Base-by-base conservation (phyloP, 2,113 vertebrate genomes). In the Girardinichthys multiradiatus region DNA sequence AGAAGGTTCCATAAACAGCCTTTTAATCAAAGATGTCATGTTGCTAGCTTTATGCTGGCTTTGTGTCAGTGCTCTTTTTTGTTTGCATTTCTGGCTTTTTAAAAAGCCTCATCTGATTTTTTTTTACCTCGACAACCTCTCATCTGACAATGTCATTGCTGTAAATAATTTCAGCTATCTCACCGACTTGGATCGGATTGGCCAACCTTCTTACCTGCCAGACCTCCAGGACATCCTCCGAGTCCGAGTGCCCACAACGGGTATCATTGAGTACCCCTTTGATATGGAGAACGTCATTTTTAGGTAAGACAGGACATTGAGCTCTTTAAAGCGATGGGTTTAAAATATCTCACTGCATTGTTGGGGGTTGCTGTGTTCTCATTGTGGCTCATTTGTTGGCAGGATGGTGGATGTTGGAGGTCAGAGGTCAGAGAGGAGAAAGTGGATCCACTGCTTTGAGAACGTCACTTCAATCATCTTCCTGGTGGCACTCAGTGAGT, bases 361-460 rank as follows among this genome's bases (percentile, higher is more conserved):
- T 4, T 15, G 28, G 37, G 0, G 6, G 4, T 27, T 28, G 42
- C 31, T 2, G n/a, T 5, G 19, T 37, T 24, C 42, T 28, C 35
- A 33, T 27, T 15, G 28, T 71, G 64, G 62, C 19, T 84, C 60
- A n/a, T 57, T 26, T 60, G 13, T 5, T 90, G 94, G 26, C 94
- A 99, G 97, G 93, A 99, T 99, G 97, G 97, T 99, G 90, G 97
- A 99, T 83, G 97, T 99, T n/a, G 98, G 98, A 75, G 97, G 98
- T 86, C 98, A 99, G 58, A 95, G 97, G 89, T 99, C 98, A 63
- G 98, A 99, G 91, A 94, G 98, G 92, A 97, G 98, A 92, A 99
- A 99, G 95, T 99, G 98, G 98, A 99, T 99, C 94, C 97, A 99
- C 93, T 99, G 98, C 94, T 99, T 99, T 90, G 98, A 99, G 94